A percentile compares a stretch with the other conserved stretches of the same genome.
Conservation (phyloP, 2,888 invertebrate genomes). For the Patella caerulea region DNA sequence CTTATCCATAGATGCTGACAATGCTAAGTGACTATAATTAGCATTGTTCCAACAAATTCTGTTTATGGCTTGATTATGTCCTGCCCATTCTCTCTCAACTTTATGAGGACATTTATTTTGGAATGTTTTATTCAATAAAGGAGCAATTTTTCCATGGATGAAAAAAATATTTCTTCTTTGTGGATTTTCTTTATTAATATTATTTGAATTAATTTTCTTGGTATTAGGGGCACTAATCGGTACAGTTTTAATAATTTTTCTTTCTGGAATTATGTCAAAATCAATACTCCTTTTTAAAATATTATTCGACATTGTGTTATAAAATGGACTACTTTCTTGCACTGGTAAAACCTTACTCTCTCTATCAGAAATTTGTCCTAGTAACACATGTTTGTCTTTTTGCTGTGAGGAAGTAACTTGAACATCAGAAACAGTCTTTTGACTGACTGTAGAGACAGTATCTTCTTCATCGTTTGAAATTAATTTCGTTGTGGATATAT, state of each 20-base stretch:
- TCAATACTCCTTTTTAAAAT: not conserved
- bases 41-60: constrained; percentile 63
- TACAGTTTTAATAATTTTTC: not conserved
- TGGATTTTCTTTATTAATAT: too few species aligned
- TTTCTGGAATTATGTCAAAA: not conserved
- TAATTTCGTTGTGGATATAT: too few species aligned
- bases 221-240: too few species aligned
- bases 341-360: not conserved
- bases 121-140: constrained; percentile 23
- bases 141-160: constrained; percentile 15
- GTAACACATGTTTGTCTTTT: too few species aligned
- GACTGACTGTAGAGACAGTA: too few species aligned
- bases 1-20: constrained; percentile 67
- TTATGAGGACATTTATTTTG: constrained; percentile 28
- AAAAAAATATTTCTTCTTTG: not conserved
- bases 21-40: constrained; percentile 64
- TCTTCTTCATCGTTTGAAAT: too few species aligned
- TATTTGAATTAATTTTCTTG: too few species aligned
- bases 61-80: constrained; percentile 61
- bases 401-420: too few species aligned
- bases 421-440: too few species aligned
- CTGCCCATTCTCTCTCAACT: constrained; percentile 30
- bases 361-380: too few species aligned
- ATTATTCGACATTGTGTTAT: not conserved
- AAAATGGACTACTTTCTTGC: not conserved